These are phyloP conservation scores for Falco peregrinus DNA, from an alignment of 2,797 vertebrate species.

Conservation along the genomic window DNA sequence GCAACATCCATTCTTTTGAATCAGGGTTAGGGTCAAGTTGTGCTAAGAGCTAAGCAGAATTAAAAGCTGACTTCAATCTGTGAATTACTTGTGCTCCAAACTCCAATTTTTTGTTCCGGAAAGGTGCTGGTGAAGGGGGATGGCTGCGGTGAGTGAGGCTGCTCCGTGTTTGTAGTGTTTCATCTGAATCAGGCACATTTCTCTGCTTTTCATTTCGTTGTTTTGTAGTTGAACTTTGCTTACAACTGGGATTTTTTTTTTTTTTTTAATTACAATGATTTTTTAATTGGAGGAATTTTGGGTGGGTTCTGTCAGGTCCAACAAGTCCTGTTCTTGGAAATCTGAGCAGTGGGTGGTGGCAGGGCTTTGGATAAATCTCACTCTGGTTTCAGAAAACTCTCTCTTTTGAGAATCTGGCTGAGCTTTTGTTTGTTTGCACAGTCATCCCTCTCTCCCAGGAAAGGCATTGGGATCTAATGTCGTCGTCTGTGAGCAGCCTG, in stretches of 20 bases:
- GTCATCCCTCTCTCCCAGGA: not conserved
- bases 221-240: not conserved
- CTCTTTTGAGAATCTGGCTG: not conserved
- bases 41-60: not conserved
- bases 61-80: not conserved
- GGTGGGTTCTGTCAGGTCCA: not conserved
- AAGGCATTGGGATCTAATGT: not conserved
- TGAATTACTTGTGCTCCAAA: not conserved
- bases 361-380: not conserved
- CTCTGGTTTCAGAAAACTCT: slow-evolving; percentile 7
- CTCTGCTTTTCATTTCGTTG: not conserved
- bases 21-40: not conserved
- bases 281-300: not conserved
- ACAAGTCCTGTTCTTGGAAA: not conserved
- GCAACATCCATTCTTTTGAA: not conserved
- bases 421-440: not conserved
- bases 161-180: not conserved
- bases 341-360: not conserved
- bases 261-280: not conserved
- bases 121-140: not conserved
- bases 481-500: not conserved
- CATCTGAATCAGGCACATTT: not conserved
- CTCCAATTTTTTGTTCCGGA: not conserved
- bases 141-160: accelerated
- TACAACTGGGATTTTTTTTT: not conserved